Percentiles rank a stretch among this genome's conserved stretches.
Evolutionary conservation across 2,888 invertebrate genomes (phyloP).

Genomic region (Amblyteles armatorius): DNA sequence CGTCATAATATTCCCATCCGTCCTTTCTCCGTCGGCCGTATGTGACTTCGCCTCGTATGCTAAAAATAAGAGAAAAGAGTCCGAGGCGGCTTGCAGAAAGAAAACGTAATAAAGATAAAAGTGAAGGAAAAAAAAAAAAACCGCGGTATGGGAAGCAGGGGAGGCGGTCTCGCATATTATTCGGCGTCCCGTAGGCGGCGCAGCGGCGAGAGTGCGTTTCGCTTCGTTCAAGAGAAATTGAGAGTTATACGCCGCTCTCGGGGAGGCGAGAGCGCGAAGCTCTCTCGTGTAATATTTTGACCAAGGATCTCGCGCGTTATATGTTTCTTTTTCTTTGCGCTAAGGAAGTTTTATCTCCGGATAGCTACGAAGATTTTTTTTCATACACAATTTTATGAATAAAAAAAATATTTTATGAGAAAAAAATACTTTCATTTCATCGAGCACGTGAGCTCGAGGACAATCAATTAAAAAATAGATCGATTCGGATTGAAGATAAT

Average conservation of each 20-base stretch:
- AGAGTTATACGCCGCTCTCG: slow-evolving; percentile 51
- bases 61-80: neutral
- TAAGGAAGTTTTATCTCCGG: neutral
- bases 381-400: neutral
- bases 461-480: too few species aligned
- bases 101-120: slow-evolving; percentile 55
- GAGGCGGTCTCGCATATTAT: slow-evolving; percentile 53
- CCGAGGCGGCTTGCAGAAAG: neutral
- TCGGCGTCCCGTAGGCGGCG: slow-evolving; percentile 58
- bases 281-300: slow-evolving; percentile 28
- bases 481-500: too few species aligned
- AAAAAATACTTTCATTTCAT: neutral
- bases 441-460: too few species aligned
- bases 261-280: slow-evolving; percentile 38
- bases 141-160: slow-evolving; percentile 37
- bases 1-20: slow-evolving; percentile 27
- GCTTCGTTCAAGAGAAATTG: slow-evolving; percentile 59
- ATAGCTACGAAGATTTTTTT: neutral
- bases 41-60: slow-evolving; percentile 30
- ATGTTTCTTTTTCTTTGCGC: neutral
- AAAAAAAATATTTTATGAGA: too few species aligned
- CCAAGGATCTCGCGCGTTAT: slow-evolving; percentile 22
- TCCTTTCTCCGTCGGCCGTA: slow-evolving; percentile 19
- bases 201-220: slow-evolving; percentile 39
- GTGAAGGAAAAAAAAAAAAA: slow-evolving; percentile 12